phyloP scores from a whole-genome alignment of 2,113 vertebrate species.

The Clupea harengus region DNA sequence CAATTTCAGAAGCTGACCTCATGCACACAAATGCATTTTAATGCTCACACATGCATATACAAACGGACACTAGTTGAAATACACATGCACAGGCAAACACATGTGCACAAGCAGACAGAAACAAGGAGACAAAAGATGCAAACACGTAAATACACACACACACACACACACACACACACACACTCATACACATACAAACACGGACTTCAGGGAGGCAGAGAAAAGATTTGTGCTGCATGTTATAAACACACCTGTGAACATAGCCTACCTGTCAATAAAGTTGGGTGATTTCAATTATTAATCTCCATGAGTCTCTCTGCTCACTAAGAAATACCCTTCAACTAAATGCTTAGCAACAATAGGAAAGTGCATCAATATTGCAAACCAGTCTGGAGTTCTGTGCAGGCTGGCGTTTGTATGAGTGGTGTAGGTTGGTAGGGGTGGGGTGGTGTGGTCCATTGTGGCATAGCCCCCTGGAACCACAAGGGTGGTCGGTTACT shows the following conservation, averaged over 20 bases:
- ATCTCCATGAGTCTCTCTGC: constrained; percentile 42
- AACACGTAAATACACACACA: neutral
- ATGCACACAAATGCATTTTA: neutral
- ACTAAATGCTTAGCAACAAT: constrained; percentile 61
- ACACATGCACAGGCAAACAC: constrained; percentile 20
- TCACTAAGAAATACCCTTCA: constrained; percentile 50
- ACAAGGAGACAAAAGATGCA: too few relatives aligned
- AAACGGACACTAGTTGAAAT: neutral
- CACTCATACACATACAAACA: neutral
- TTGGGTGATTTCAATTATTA: constrained; percentile 58
- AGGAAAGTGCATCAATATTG: constrained; percentile 14
- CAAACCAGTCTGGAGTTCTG: neutral
- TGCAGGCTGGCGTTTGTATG: neutral
- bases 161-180: neutral
- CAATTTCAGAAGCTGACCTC: neutral
- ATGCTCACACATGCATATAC: neutral
- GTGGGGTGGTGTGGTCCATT: neutral
- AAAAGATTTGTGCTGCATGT: constrained; percentile 49
- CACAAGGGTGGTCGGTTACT: too few relatives aligned
- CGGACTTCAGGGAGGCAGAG: neutral
- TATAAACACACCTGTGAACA: constrained; percentile 56
- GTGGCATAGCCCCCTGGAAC: neutral
- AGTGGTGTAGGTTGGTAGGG: neutral
- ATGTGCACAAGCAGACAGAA: neutral
- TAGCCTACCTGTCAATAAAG: constrained; percentile 53